Percentiles rank a stretch among this genome's conserved stretches.
Evolutionary conservation across 2,113 vertebrate genomes (phyloP).

Genomic region (Brachyhypopomus gauderio): DNA sequence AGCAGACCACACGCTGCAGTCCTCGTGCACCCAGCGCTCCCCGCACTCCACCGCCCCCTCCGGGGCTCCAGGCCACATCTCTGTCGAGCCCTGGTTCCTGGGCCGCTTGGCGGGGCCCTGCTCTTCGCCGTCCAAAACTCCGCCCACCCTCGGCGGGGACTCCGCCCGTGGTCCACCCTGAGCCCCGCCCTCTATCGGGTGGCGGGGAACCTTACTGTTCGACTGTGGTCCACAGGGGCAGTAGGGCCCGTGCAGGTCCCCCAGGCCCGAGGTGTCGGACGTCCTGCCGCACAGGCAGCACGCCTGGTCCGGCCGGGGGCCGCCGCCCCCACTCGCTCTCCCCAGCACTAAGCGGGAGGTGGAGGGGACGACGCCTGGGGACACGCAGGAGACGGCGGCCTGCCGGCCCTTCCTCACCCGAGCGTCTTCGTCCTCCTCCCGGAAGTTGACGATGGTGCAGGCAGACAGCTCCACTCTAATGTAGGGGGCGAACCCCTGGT

Average conservation of each 20-base stretch:
- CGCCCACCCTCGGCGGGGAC: too few species aligned
- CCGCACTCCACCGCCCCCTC: conserved; percentile 39
- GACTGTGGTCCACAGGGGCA: conserved; percentile 19
- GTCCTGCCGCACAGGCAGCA: conserved; percentile 74
- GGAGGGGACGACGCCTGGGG: conserved; percentile 64
- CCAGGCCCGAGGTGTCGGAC: conserved; percentile 67
- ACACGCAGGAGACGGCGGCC: not conserved
- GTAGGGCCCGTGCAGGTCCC: conserved; percentile 80
- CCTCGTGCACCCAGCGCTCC: conserved; percentile 78
- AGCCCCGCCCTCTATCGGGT: too few species aligned
- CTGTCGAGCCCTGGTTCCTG: not conserved
- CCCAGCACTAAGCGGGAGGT: conserved; percentile 71
- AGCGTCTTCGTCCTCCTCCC: conserved; percentile 63
- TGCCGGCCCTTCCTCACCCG: conserved; percentile 21
- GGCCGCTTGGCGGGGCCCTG: conserved; percentile 14
- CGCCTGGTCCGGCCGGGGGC: conserved; percentile 22
- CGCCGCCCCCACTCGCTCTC: conserved; percentile 49
- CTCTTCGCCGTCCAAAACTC: not conserved
- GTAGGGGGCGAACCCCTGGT: conserved; percentile 67
- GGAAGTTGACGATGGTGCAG: conserved; percentile 73
- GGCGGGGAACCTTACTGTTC: not conserved
- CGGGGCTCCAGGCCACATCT: not conserved
- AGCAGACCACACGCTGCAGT: conserved; percentile 75
- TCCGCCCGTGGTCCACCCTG: too few species aligned
- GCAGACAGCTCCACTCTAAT: conserved; percentile 63